phyloP scores from a whole-genome alignment of 2,113 vertebrate genomes.

The Pagrus major region DNA sequence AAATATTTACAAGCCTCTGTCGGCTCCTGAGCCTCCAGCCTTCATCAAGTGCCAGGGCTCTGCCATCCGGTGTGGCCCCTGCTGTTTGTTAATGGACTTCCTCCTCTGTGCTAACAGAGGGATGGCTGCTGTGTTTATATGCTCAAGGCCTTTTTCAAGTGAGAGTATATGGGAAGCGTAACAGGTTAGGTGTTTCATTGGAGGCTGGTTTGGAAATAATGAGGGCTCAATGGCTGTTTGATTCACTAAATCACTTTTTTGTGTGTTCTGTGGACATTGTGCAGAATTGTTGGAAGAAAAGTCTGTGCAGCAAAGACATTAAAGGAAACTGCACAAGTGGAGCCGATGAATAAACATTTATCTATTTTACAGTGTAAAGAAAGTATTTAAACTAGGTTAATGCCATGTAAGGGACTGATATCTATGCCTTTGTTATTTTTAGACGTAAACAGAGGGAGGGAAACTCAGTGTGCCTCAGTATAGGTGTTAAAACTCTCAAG shows the following conservation, averaged over 20 bases:
- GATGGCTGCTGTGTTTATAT: constrained; percentile 40
- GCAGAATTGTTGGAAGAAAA: neutral
- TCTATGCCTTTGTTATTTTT: constrained; percentile 11
- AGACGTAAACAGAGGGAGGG: constrained; percentile 4
- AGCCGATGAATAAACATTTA: neutral
- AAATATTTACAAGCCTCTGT: constrained; percentile 71
- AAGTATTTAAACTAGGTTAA: neutral
- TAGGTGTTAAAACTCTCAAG: constrained; percentile 1
- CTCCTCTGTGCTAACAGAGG: constrained; percentile 27
- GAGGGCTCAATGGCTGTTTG: neutral
- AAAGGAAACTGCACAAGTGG: neutral
- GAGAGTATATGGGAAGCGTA: neutral
- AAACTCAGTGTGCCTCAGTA: neutral
- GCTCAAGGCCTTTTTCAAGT: neutral
- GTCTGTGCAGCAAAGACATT: neutral
- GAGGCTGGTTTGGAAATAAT: neutral
- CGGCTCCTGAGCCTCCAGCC: constrained; percentile 49
- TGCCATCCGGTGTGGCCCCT: constrained; percentile 53
- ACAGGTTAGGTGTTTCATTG: constrained; percentile 21
- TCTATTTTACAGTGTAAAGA: neutral
- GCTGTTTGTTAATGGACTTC: constrained; percentile 71
- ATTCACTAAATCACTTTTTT: neutral
- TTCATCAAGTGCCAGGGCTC: constrained; percentile 50
- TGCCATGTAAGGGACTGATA: neutral
- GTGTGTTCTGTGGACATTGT: neutral